Percentiles rank a stretch among this genome's conserved stretches.
phyloP scores from a whole-genome alignment of 2,113 vertebrate genomes.

The Australoheros scitulus region DNA sequence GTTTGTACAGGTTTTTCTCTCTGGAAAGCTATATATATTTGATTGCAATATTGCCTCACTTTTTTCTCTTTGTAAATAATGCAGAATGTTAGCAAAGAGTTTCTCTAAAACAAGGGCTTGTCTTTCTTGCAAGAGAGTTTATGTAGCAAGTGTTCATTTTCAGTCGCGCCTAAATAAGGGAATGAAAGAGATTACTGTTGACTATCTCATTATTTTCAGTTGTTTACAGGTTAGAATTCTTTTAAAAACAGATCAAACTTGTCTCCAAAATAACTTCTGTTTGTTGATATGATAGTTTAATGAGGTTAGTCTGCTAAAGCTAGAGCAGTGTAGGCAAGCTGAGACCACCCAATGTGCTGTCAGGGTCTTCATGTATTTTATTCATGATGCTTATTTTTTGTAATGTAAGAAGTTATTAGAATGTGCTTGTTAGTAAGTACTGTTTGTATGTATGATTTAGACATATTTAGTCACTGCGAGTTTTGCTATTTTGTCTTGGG shows the following conservation, averaged over 20 bases:
- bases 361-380: neutral
- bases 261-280: neutral
- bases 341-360: slow-evolving; percentile 13
- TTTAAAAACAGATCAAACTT: neutral
- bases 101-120: neutral
- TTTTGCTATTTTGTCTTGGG: neutral
- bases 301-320: neutral
- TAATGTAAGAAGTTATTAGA: neutral
- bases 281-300: slow-evolving; percentile 9
- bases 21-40: no score
- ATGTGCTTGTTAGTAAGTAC: neutral
- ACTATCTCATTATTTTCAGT: neutral
- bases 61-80: neutral
- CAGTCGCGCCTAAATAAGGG: neutral
- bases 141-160: neutral
- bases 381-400: neutral
- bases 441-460: neutral
- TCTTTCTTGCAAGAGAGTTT: neutral
- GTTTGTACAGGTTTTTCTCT: no score
- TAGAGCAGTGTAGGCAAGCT: neutral
- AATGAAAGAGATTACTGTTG: neutral
- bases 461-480: neutral
- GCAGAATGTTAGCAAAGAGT: neutral
- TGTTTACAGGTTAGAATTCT: neutral
- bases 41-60: no score